Base-by-base conservation (phyloP, 2,797 vertebrate species). In the Orestias chungarensis region DNA sequence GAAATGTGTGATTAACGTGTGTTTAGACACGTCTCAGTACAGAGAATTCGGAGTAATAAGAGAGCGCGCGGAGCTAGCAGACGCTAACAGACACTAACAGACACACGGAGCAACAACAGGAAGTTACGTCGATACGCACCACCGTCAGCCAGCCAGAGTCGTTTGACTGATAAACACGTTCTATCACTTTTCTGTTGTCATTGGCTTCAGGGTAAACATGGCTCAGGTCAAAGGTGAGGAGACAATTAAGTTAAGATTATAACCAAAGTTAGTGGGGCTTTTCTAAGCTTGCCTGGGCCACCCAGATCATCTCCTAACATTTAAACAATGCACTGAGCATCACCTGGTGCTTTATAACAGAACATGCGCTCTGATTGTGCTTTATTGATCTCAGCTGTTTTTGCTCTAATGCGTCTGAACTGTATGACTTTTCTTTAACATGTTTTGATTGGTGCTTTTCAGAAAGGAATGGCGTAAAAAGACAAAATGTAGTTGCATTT, bases 371-470 rank as follows among this genome's bases (percentile, higher is more conserved):
- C 11, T 66, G 35, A 38, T 2, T 61, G 20, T 40, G 43, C 23
- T 29, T 20, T 54, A 68, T 68, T 68, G 66, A 57, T 57, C 50
- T 9, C 5, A 23, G 50, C 52, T 69, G 40, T 57, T 57, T 31
- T 25, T 52, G 6, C 14, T 50, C 6, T 10, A 17, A 49, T 44
- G 38, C 4, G 31, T 44, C 7, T 44, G 52, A 69, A 11, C 38
- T 57, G 27, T 69, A 12, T n/a, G n/a, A n/a, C n/a, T n/a, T n/a
- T n/a, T n/a, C n/a, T n/a, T n/a, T n/a, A n/a, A n/a, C n/a, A n/a
- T n/a, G n/a, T n/a, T n/a, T n/a, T n/a, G n/a, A n/a, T n/a, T n/a
- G n/a, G n/a, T n/a, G 29, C 15, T 55, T 27, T 55, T 29, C 27
- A 55, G 14, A 29, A 55, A 55, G 4, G 6, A 55, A 55, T 17